Evolutionary conservation across 2,888 invertebrate species (phyloP), one percentile per base, ranked within the genome.

Genomic region (Hetaerina titia): DNA sequence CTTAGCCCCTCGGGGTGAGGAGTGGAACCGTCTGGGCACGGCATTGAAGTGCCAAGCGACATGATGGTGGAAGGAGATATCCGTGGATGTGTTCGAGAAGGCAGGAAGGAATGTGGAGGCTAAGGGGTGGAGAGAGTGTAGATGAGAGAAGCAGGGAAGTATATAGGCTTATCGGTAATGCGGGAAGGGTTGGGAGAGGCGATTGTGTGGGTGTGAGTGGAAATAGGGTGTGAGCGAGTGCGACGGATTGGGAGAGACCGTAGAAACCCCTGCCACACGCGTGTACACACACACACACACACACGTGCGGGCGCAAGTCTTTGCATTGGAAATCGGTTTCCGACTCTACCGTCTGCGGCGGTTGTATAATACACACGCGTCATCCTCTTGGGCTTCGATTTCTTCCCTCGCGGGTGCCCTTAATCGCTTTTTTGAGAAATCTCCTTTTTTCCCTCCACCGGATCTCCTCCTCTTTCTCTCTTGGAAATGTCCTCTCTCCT

Each of bases 291-390:
- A 25, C 74, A 74, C 74, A 8, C 74, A 9, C 74, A 22, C 74
- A n/a, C n/a, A 9, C 6, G 74, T 22, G 15, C 74, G 25, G 25
- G 31, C 25, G 9, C 81, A 8, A 57, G 89, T 57, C 89, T 89
- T 89, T 74, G 92, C 92, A 92, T 92, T 74, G 92, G 92, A 92
- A 92, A 92, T 92, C 92, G 92, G 92, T 92, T 92, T 92, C 92
- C 63, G 64, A 64, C 22, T 56, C 19, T 56, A 69, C 31, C 56
- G 15, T 19, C 56, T 64, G 15, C 74, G 64, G n/a, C 74, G 81
- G 69, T 69, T 45, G 56, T 69, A 90, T 19, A 90, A 90, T 64
- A 64, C 92, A 74, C 92, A 81, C n/a, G n/a, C 81, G 81, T 69
- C 69, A 69, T n/a, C 22, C 69, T 22, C 69, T n/a, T n/a, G 81